Base-by-base conservation (phyloP, 2,797 vertebrate species). In the Morus bassanus region DNA sequence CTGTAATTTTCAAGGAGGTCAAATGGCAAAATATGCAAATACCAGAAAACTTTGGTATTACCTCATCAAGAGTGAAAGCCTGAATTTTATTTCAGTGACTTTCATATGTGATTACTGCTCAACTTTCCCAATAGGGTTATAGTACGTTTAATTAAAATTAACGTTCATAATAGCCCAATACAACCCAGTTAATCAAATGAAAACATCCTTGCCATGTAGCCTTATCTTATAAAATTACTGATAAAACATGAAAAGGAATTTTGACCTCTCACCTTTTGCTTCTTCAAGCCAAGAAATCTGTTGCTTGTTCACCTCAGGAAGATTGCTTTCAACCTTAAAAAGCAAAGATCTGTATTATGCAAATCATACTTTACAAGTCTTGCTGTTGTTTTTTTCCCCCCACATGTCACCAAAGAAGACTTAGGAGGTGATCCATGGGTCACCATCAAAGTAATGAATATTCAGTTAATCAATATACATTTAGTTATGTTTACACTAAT, bases 61-160 rank as follows among this genome's bases (percentile, higher is more conserved):
- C 45, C 63, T 60, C 64, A 89, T 90, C 68, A 88, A 75, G 65
- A 85, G 9, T 75, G 84, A 95, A 95, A 93, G 56, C 8, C 37
- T 88, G 79, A 94, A 86, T 35, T 93, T 96, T 92, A 85, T 85
- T 94, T 93, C 81, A 51, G 37, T 90, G 73, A 89, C 50, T 93
- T 86, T 91, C 37, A 64, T 75, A 39, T 68, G 61, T 74, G 48
- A 85, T 77, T 88, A 86, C 60, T 91, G 39, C 39, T 78, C 60
- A 82, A 50, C n/a, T 89, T 94, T 94, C 70, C 77, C 56, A 92
- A 87, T 31, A 76, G 28, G 12, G 2, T 72, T 95, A 76, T 37
- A 59, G 25, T 54, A 59, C 54, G n/a, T 80, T 83, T 93, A 88
- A 95, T 96, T 96, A 96, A 85, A 97, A 96, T 83, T 87, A 33